Evolutionary conservation across 2,888 invertebrate genomes (phyloP), one percentile per base, ranked within the genome.

Genomic region (Lottia gigantea): DNA sequence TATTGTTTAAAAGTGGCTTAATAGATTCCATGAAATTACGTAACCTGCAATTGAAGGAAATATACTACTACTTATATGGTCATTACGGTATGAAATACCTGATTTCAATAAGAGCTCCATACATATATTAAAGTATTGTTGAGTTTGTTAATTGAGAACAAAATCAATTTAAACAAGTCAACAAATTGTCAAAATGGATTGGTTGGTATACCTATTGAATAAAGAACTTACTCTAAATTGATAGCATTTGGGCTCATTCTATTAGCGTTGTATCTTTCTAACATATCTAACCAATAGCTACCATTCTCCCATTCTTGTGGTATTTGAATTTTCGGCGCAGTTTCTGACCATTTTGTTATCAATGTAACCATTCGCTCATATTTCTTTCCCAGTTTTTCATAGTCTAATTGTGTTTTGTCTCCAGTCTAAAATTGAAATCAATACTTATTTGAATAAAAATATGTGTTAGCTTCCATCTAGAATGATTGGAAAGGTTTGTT

Each of bases 221-320:
- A 40, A 40, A 40, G 11, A 40, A 67, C 76, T 75, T 66, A 76
- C 76, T 76, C 69, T 47, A 63, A n/a, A 1, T 71, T 49, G 12
- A 76, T 73, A 12, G 62, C 46, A 4, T 46, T 64, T 14, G 73
- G 68, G 11, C 49, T 61, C 45, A 70, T 65, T 11, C 70, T 64
- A 31, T 66, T 47, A n/a, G 23, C 46, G 49, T 49, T 66, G 25
- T 74, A 73, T 25, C 66, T 49, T 46, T 69, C 67, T 23, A 80
- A 69, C 45, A 78, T 47, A 12, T 74, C 62, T 11, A 71, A 62
- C 81, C 81, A 81, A 68, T 73, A 76, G 15, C 75, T 68, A 16
- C 62, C 73, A 66, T 80, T 79, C 65, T 69, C 62, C 79, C 80
- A 80, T 6, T 46, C 46, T 7, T 67, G 23, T 0, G 78, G 74